Conservation (phyloP, 2,113 vertebrate species). For the Hymenochirus boettgeri region DNA sequence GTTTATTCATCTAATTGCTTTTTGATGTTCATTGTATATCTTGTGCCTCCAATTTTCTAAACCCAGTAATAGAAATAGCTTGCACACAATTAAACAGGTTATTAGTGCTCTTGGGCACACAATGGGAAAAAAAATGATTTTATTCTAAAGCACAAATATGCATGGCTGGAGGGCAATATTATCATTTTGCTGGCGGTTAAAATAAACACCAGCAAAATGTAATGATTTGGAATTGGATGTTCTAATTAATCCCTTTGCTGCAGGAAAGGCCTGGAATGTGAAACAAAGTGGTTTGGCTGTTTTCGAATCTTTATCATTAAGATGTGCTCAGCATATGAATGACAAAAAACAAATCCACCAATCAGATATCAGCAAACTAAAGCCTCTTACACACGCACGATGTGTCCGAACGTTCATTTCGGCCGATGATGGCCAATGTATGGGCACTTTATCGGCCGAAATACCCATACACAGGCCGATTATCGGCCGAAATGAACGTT, state of each 20-base stretch:
- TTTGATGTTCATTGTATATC: constrained; percentile 31
- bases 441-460: too few relatives aligned
- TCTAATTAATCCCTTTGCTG: constrained; percentile 40
- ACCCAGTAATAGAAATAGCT: constrained; percentile 23
- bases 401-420: too few relatives aligned
- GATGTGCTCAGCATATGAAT: constrained; percentile 2
- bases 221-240: constrained; percentile 36
- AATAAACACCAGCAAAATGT: constrained; percentile 41
- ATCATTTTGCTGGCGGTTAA: constrained; percentile 37
- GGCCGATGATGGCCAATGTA: too few relatives aligned
- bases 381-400: too few relatives aligned
- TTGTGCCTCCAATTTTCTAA: constrained; percentile 6
- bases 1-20: constrained; percentile 29
- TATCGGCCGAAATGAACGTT: too few relatives aligned
- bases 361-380: constrained; percentile 3
- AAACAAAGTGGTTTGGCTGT: constrained; percentile 19
- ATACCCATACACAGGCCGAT: too few relatives aligned
- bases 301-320: constrained; percentile 9
- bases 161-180: constrained; percentile 32
- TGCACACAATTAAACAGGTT: constrained; percentile 30
- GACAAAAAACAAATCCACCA: constrained; percentile 4
- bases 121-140: constrained; percentile 22
- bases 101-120: constrained; percentile 28
- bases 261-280: constrained; percentile 29
- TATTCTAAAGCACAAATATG: constrained; percentile 26